These are phyloP conservation scores for Antedon mediterranea DNA, from an alignment of 53 echinoderm and acorn worm genomes.

Conservation along the genomic window DNA sequence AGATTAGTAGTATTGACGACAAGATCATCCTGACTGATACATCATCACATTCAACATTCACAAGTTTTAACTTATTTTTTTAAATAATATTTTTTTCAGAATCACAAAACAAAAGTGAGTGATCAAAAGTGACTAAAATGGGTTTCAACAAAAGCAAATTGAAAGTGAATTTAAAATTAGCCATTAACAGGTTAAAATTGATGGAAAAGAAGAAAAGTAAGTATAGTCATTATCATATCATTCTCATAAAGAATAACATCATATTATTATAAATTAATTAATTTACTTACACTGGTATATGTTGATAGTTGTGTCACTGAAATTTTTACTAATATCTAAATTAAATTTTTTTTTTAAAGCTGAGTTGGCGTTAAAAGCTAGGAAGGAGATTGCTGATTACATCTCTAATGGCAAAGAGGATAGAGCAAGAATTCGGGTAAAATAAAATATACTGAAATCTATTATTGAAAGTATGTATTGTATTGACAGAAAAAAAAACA, in stretches of 20 bases:
- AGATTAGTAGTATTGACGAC: too few relatives aligned
- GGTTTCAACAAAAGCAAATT: constrained; percentile 57
- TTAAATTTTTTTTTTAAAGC: constrained; percentile 22
- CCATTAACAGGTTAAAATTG: constrained; percentile 74
- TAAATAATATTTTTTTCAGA: too few relatives aligned
- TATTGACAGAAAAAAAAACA: too few relatives aligned
- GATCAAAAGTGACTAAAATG: background rate
- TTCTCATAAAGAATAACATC: too few relatives aligned
- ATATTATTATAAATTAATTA: background rate
- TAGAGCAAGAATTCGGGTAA: constrained; percentile 84
- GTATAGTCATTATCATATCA: too few relatives aligned
- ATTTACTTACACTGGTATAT: background rate
- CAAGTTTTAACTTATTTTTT: too few relatives aligned
- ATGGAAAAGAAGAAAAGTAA: constrained; percentile 98
- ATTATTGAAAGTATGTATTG: too few relatives aligned
- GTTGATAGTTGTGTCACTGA: background rate
- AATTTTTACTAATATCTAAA: background rate
- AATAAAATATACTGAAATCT: background rate
- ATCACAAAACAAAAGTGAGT: too few relatives aligned
- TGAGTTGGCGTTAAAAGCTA: constrained; percentile 81
- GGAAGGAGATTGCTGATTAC: constrained; percentile 88
- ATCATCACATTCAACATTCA: too few relatives aligned
- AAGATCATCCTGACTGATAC: too few relatives aligned
- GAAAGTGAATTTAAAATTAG: constrained; percentile 41
- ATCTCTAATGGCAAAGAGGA: constrained; percentile 82